Evolutionary conservation across 2,113 vertebrate genomes (phyloP).

Genomic region (Pelobates fuscus): DNA sequence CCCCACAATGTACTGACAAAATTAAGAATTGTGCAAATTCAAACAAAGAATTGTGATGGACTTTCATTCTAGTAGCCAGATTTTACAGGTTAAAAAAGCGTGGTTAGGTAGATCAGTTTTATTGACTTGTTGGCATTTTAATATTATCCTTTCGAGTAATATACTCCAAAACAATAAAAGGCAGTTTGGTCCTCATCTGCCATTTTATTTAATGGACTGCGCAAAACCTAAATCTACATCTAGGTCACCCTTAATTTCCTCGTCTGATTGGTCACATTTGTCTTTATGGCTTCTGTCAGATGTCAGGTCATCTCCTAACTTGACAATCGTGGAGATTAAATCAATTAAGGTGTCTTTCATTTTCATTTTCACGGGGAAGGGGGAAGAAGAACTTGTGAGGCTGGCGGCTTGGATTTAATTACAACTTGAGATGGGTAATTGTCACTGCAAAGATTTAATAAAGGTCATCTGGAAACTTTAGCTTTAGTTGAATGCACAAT

Average conservation of each 20-base stretch:
- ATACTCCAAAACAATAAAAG: conserved; percentile 2
- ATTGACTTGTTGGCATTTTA: too few species aligned
- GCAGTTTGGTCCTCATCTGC: conserved; percentile 6
- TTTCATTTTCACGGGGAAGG: conserved; percentile 44
- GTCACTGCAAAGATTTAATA: conserved; percentile 30
- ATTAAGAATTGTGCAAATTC: too few species aligned
- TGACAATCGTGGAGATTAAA: conserved; percentile 44
- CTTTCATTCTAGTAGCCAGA: too few species aligned
- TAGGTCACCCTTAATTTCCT: conserved; percentile 27
- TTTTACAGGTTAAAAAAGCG: too few species aligned
- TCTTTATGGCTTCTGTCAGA: conserved; percentile 40
- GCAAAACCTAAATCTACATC: background rate
- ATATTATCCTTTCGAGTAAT: background rate
- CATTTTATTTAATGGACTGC: conserved; percentile 23
- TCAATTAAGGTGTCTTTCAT: conserved; percentile 50
- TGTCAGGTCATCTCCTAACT: conserved; percentile 39
- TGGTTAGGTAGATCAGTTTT: too few species aligned
- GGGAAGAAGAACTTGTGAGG: conserved; percentile 19
- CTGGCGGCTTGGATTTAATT: conserved; percentile 31
- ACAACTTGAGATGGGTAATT: conserved; percentile 35
- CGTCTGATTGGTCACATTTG: conserved; percentile 33
- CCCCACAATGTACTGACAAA: too few species aligned
- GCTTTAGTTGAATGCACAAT: background rate
- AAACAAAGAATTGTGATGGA: too few species aligned
- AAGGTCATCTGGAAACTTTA: conserved; percentile 33